Evolutionary conservation across 2,113 vertebrate genomes (phyloP), one percentile per base, ranked within the genome.

Genomic region (Saccopteryx leptura): DNA sequence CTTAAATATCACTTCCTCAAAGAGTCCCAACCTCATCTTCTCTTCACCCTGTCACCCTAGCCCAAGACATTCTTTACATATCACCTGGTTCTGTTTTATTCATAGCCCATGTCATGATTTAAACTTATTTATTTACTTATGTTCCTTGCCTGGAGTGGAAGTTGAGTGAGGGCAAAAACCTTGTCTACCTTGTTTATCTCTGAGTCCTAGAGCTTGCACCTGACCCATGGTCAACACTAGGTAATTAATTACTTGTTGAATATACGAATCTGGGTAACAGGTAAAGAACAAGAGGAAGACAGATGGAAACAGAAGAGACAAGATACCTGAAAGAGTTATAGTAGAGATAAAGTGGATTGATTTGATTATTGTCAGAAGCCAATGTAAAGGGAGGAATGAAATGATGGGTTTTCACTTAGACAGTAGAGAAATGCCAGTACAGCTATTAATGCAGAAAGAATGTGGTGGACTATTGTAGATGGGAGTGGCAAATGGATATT

Each of bases 41-140:
- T 88, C 13, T 48, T 72, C n/a, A 18, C 50, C 26, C 39, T 7
- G 23, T 26, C 9, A 4, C 10, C 33, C 39, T 19, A 39, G 13
- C 10, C 13, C 2, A 61, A 65, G 4, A 65, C 17, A 71, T n/a
- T 65, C 3, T 83, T 86, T 85, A 26, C 28, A 72, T 21, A 15
- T 48, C 9, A 65, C 19, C 54, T 69, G 21, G 56, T 83, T 96
- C 75, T 95, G n/a, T 83, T 74, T 90, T 85, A 93, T 56, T 94
- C 15, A 72, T 54, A 80, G 14, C 33, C 17, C 2, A 4, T 86
- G 23, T 81, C 18, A 39, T 54, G 75, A 39, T 66, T 79, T 89
- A 68, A 89, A 81, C 80, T 76, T 69, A 50, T 82, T 89, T 89
- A 11, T 76, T 82, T 58, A 84, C 21, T 78, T 75, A 19, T 63